phyloP scores from a whole-genome alignment of 2,888 invertebrate genomes.

The Oasisia sp. region DNA sequence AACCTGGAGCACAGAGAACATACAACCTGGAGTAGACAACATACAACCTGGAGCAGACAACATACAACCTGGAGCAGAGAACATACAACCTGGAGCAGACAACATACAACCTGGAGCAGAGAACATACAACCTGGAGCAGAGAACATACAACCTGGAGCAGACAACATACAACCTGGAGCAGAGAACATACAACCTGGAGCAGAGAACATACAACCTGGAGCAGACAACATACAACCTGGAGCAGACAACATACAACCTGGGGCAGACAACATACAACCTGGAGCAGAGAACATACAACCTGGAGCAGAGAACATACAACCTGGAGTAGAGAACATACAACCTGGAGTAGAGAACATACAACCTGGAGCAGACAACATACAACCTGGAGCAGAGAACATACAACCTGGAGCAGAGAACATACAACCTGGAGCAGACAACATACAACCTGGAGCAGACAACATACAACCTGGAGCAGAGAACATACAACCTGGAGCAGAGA shows the following conservation, averaged over 20 bases:
- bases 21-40: slow-evolving; percentile 29
- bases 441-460: slow-evolving; percentile 31
- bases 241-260: slow-evolving; percentile 33
- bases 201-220: too few species aligned
- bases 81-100: too few species aligned
- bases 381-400: slow-evolving; percentile 31
- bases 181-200: slow-evolving; percentile 35
- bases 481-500: slow-evolving; percentile 28
- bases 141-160: too few species aligned
- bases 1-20: too few species aligned
- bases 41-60: slow-evolving; percentile 32
- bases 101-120: slow-evolving; percentile 32
- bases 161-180: slow-evolving; percentile 32
- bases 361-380: slow-evolving; percentile 32
- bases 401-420: too few species aligned
- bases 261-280: slow-evolving; percentile 31
- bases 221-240: slow-evolving; percentile 32
- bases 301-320: slow-evolving; percentile 31
- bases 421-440: slow-evolving; percentile 31
- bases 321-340: slow-evolving; percentile 31
- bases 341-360: too few species aligned
- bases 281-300: slow-evolving; percentile 31
- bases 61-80: too few species aligned
- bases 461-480: slow-evolving; percentile 32
- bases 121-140: too few species aligned